Conservation (phyloP, 2,888 invertebrate genomes). For the Cyaniris semiargus region DNA sequence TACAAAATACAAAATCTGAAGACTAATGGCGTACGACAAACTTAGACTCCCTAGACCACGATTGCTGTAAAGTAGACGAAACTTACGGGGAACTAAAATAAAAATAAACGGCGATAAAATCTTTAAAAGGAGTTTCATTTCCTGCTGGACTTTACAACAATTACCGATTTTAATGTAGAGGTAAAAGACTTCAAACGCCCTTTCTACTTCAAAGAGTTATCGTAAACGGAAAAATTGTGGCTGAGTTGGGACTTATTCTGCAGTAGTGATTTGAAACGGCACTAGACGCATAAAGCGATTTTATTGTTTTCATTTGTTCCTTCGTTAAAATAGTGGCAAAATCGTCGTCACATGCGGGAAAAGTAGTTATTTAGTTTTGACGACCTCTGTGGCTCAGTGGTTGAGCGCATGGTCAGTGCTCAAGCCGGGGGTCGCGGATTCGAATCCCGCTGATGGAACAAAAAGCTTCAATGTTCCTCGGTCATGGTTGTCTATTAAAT, state of each 20-base stretch:
- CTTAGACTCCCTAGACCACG: background rate
- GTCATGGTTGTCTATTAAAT: too few relatives aligned
- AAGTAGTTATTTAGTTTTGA: too few relatives aligned
- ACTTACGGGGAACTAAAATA: background rate
- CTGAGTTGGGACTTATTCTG: background rate
- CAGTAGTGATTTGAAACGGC: background rate
- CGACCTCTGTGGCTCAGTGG: too few relatives aligned
- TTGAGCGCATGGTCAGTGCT: too few relatives aligned
- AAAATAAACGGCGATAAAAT: background rate
- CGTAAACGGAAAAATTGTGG: conserved; percentile 13
- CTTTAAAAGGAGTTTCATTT: background rate
- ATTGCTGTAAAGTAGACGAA: background rate
- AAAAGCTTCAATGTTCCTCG: too few relatives aligned
- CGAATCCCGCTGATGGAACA: too few relatives aligned
- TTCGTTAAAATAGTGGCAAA: background rate
- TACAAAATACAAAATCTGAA: background rate
- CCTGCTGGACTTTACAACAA: background rate
- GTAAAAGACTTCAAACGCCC: conserved; percentile 2
- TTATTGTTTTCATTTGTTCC: background rate
- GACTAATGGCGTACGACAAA: background rate
- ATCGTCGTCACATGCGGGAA: too few relatives aligned
- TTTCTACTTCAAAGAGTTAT: conserved; percentile 13
- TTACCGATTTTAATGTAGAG: background rate
- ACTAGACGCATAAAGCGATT: background rate
- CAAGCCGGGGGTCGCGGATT: too few relatives aligned